A percentile compares a stretch with the other conserved stretches of the same genome.
phyloP scores from a whole-genome alignment of 2,797 vertebrate species.

The Xerus rutilus region DNA sequence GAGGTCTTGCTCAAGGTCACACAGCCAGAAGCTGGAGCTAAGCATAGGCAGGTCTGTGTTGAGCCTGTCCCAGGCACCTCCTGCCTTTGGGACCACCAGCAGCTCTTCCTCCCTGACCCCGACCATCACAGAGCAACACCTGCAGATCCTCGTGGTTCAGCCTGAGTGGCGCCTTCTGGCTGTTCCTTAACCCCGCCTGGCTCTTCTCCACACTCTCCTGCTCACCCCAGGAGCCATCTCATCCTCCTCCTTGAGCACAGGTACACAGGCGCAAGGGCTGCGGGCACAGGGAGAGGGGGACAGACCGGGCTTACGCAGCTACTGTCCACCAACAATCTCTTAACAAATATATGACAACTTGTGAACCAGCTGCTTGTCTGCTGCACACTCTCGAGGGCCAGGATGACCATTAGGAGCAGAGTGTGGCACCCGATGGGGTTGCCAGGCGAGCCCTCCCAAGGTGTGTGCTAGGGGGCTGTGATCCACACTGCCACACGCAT shows the following conservation, averaged over 20 bases:
- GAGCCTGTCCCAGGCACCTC: not conserved
- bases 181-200: not conserved
- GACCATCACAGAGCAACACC: not conserved
- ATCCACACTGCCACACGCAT: no score
- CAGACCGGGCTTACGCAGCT: not conserved
- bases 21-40: no score
- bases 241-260: not conserved
- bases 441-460: rapidly evolving
- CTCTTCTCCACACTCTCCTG: not conserved
- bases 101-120: not conserved
- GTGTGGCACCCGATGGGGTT: not conserved
- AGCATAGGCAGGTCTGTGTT: not conserved
- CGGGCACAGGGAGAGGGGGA: not conserved
- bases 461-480: no score
- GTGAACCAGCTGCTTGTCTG: not conserved
- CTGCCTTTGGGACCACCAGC: not conserved
- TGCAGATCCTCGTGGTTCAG: not conserved
- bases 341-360: not conserved
- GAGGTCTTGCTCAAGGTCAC: not conserved
- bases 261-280: not conserved
- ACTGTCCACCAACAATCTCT: not conserved
- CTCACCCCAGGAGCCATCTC: not conserved
- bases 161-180: not conserved
- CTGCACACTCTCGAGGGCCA: not conserved
- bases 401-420: not conserved